Conservation (phyloP, 2,888 invertebrate genomes). For the Calameuta filiformis region DNA sequence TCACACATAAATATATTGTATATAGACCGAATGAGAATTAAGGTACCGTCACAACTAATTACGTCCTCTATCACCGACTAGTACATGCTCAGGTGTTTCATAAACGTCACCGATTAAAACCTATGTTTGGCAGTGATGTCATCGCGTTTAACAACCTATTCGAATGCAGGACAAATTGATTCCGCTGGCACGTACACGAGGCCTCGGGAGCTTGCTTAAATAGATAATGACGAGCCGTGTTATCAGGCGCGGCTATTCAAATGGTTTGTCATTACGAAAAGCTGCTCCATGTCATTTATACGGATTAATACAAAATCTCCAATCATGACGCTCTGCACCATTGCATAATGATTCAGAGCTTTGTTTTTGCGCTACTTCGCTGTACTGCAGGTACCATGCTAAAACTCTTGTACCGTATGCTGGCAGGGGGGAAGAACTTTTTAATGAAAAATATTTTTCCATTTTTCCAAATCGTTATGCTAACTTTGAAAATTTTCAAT, state of each 20-base stretch:
- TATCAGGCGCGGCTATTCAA: not conserved
- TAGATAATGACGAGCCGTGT: constrained; percentile 12
- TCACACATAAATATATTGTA: constrained; percentile 1
- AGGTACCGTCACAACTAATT: not conserved
- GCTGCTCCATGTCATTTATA: not conserved
- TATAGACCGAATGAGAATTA: not conserved
- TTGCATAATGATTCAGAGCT: not conserved
- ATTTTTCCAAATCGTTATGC: not conserved
- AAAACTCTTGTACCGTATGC: not conserved
- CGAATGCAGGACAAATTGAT: constrained; percentile 42
- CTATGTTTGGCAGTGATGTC: constrained; percentile 39
- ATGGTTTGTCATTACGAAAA: not conserved
- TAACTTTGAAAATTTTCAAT: not conserved
- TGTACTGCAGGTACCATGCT: not conserved
- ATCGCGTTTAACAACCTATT: constrained; percentile 27
- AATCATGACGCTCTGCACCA: not conserved
- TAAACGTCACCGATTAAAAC: not conserved
- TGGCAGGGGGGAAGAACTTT: not conserved
- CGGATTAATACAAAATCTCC: not conserved
- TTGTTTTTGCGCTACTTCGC: not conserved
- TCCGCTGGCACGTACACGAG: constrained; percentile 14
- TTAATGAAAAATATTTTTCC: not conserved
- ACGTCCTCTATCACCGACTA: not conserved
- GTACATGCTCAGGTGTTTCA: not conserved
- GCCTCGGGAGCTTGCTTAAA: constrained; percentile 26